phyloP scores from a whole-genome alignment of 2,797 vertebrate species.

The Cottoperca gobio region DNA sequence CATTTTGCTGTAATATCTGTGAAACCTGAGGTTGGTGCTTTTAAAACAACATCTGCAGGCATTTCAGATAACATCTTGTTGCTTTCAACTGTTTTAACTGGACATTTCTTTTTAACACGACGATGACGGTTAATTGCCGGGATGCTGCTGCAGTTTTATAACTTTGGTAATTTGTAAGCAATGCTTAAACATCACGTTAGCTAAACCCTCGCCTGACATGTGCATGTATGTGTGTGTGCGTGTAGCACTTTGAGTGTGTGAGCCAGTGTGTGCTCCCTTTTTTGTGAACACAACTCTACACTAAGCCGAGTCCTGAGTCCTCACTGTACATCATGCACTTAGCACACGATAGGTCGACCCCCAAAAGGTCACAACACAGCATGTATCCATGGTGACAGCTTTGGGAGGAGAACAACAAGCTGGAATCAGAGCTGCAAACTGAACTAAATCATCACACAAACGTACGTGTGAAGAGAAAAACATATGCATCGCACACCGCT shows the following conservation, averaged over 20 bases:
- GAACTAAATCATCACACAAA: constrained; percentile 48
- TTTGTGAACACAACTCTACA: constrained; percentile 53
- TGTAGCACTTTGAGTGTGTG: constrained; percentile 12
- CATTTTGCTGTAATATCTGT: constrained; percentile 9
- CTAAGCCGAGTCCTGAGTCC: constrained; percentile 64
- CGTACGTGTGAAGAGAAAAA: constrained; percentile 3
- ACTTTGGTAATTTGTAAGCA: constrained; percentile 23
- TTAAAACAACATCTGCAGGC: neutral
- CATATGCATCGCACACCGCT: neutral
- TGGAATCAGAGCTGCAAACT: constrained; percentile 33
- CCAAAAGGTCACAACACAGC: constrained; percentile 71
- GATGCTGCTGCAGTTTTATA: constrained; percentile 1
- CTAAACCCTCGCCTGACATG: neutral
- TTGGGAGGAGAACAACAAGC: constrained; percentile 64
- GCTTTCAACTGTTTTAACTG: neutral
- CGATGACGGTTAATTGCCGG: neutral
- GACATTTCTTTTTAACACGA: neutral
- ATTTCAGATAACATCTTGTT: constrained; percentile 12
- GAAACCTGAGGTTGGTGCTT: neutral
- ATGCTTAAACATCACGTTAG: constrained; percentile 5
- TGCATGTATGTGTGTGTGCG: constrained; percentile 8
- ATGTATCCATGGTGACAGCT: constrained; percentile 73
- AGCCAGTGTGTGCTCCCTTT: constrained; percentile 39
- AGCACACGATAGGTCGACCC: constrained; percentile 73
- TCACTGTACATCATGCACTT: constrained; percentile 62